Percentiles rank a stretch among this genome's conserved stretches.
Evolutionary conservation across 2,888 invertebrate genomes (phyloP).

Genomic region (Gasteruption jaculator): DNA sequence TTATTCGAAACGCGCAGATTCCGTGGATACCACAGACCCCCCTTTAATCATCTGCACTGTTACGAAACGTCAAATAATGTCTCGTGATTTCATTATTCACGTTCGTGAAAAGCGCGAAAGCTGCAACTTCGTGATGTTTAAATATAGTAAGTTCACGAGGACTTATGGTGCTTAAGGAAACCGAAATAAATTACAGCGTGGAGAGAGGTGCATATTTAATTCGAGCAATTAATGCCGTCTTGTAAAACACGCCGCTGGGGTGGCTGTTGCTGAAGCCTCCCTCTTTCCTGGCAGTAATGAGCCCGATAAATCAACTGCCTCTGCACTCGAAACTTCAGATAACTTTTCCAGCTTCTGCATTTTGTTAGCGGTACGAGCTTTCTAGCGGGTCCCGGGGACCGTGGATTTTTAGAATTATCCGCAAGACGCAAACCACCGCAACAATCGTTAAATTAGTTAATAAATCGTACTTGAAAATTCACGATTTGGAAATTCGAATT

Average conservation of each 20-base stretch:
- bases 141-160: constrained; percentile 35
- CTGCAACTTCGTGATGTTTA: constrained; percentile 20
- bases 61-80: constrained; percentile 34
- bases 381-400: too few relatives aligned
- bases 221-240: constrained; percentile 53
- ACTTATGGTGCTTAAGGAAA: constrained; percentile 47
- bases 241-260: constrained; percentile 51
- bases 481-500: too few relatives aligned
- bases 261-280: constrained; percentile 34
- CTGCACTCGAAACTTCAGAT: constrained; percentile 48
- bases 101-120: constrained; percentile 28
- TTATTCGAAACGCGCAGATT: too few relatives aligned
- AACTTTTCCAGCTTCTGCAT: constrained; percentile 41
- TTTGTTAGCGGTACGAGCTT: constrained; percentile 26
- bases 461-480: too few relatives aligned
- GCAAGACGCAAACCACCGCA: too few relatives aligned
- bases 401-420: too few relatives aligned
- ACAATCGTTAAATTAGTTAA: too few relatives aligned
- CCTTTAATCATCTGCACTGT: too few relatives aligned
- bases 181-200: constrained; percentile 48
- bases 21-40: too few relatives aligned
- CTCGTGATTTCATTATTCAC: constrained; percentile 30
- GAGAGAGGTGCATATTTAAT: constrained; percentile 51
- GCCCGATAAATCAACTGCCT: constrained; percentile 52
- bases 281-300: constrained; percentile 47